Percentiles rank a stretch among this genome's conserved stretches.
Evolutionary conservation across 2,797 vertebrate genomes (phyloP).

Genomic region (Poecilia picta): DNA sequence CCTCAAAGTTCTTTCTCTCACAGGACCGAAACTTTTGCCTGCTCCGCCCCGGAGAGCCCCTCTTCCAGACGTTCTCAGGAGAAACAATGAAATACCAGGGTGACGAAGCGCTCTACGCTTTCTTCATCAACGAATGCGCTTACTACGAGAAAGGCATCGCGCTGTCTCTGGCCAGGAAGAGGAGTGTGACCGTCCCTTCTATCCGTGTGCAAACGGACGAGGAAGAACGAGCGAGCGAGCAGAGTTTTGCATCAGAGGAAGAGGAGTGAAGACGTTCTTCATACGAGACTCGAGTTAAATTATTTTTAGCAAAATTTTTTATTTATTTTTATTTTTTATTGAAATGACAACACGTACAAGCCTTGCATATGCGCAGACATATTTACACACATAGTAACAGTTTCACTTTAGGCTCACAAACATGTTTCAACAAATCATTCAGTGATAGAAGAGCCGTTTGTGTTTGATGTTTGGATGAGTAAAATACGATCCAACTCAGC

Average conservation of each 20-base stretch:
- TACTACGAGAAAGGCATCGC: constrained; percentile 85
- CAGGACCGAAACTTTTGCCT: constrained; percentile 85
- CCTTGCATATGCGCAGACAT: constrained; percentile 22
- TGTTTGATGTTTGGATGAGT: constrained; percentile 43
- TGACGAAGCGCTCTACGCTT: constrained; percentile 73
- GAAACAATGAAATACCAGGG: constrained; percentile 80
- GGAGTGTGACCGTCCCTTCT: constrained; percentile 62
- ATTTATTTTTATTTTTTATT: constrained; percentile 55
- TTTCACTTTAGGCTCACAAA: constrained; percentile 48
- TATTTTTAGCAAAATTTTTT: constrained; percentile 32
- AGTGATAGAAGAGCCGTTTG: constrained; percentile 22
- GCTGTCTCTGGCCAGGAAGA: constrained; percentile 75
- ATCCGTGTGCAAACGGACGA: constrained; percentile 54
- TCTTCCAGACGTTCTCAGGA: constrained; percentile 83
- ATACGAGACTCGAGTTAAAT: constrained; percentile 28
- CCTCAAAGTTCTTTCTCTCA: neutral
- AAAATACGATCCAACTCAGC: constrained; percentile 30
- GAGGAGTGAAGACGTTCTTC: constrained; percentile 37
- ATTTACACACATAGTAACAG: constrained; percentile 5
- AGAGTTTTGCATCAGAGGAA: constrained; percentile 46
- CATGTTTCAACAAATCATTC: constrained; percentile 29
- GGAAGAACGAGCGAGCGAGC: constrained; percentile 22
- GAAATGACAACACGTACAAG: constrained; percentile 37
- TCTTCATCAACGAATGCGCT: constrained; percentile 87
- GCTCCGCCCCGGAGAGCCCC: constrained; percentile 75